These are phyloP conservation scores for Kryptopterus vitreolus DNA, from an alignment of 2,797 vertebrate genomes.

Conservation along the genomic window DNA sequence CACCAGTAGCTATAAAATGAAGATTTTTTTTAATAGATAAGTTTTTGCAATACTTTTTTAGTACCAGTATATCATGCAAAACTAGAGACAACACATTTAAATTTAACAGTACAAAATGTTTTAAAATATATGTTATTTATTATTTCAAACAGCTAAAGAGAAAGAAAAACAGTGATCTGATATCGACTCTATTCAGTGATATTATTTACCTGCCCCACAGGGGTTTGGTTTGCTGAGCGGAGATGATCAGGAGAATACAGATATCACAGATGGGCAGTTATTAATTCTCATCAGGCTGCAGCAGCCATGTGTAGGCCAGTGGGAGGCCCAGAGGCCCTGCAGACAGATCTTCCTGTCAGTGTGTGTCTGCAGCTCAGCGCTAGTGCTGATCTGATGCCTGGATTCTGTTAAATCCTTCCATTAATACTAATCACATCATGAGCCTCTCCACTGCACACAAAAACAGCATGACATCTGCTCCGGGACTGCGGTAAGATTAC, in stretches of 20 bases:
- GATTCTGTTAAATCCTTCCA: constrained; percentile 8
- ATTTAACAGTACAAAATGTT: background rate
- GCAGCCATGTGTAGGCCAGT: constrained; percentile 1
- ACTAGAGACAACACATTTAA: no score
- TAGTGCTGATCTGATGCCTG: constrained; percentile 15
- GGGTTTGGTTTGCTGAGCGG: background rate
- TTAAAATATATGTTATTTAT: background rate
- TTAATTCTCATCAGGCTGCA: constrained; percentile 38
- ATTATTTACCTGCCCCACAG: constrained; percentile 11
- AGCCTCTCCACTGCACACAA: constrained; percentile 1
- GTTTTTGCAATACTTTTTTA: no score
- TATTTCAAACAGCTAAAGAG: background rate
- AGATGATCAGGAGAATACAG: constrained; percentile 15
- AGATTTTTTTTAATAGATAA: no score
- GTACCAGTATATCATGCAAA: no score
- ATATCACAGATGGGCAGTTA: constrained; percentile 21
- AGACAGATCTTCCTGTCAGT: constrained; percentile 29
- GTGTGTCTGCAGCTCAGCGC: constrained; percentile 9
- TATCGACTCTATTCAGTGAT: no score
- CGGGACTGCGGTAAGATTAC: background rate
- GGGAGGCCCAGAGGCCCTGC: constrained; percentile 2
- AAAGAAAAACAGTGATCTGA: background rate
- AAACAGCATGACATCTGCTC: background rate
- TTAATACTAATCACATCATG: constrained; percentile 28
- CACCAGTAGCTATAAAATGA: no score